phyloP scores from a whole-genome alignment of 2,113 vertebrate genomes.

The Ariopsis seemanni region DNA sequence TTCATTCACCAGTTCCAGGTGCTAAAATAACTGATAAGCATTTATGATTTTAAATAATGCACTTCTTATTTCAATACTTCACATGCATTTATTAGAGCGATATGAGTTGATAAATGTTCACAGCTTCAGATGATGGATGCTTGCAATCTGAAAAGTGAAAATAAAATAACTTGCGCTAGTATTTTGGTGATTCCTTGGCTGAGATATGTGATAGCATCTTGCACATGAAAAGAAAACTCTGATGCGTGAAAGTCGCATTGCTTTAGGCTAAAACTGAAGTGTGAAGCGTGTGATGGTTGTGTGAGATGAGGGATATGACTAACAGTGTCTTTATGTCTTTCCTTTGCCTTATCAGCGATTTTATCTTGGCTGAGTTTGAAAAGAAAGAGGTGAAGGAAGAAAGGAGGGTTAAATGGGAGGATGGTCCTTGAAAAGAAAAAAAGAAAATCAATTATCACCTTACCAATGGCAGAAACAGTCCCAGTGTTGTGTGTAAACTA shows the following conservation, averaged over 20 bases:
- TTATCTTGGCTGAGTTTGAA: slow-evolving; percentile 69
- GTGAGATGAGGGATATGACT: slow-evolving; percentile 44
- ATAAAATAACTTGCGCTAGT: background rate
- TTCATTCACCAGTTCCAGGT: background rate
- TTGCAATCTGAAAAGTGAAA: background rate
- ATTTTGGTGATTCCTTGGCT: background rate
- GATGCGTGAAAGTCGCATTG: slow-evolving; percentile 16
- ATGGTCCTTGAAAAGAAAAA: slow-evolving; percentile 28
- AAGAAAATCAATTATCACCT: slow-evolving; percentile 53
- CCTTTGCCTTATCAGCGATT: slow-evolving; percentile 70
- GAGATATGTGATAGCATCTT: background rate
- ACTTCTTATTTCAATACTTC: background rate
- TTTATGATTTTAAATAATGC: background rate
- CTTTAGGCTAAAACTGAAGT: slow-evolving; percentile 32
- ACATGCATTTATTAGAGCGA: background rate
- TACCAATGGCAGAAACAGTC: slow-evolving; percentile 66
- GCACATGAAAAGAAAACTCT: slow-evolving; percentile 15
- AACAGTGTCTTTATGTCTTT: slow-evolving; percentile 68
- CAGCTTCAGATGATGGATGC: background rate
- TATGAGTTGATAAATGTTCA: background rate
- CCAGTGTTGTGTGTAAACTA: slow-evolving; percentile 67
- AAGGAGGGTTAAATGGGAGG: slow-evolving; percentile 4
- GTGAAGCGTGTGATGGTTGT: slow-evolving; percentile 41
- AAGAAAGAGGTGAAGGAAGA: slow-evolving; percentile 24
- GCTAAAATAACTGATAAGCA: background rate